Evolutionary conservation across 30 jellyfish, hydroid and myxozoan genomes (phyloP), one percentile per base, ranked within the genome.

Genomic region (Pseudorhiza aurosa): DNA sequence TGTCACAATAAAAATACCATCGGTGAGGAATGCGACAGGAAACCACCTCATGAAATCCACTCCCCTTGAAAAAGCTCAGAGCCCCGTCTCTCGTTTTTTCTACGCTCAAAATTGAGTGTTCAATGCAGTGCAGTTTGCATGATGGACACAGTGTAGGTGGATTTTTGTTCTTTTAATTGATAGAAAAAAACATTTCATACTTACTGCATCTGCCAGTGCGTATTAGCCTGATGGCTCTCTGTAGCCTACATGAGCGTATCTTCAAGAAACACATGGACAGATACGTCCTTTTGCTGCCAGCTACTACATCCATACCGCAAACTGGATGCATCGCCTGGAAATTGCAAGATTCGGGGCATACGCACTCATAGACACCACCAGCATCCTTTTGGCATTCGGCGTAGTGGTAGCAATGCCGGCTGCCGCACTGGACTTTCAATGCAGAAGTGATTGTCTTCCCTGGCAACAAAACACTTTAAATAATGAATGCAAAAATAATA

Each of bases 161-260:
- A n/a, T n/a, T n/a, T n/a, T n/a, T n/a, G n/a, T n/a, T n/a, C n/a
- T n/a, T n/a, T n/a, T n/a, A n/a, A n/a, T n/a, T n/a, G n/a, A n/a
- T n/a, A n/a, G n/a, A n/a, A n/a, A n/a, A n/a, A n/a, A n/a, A 14
- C 51, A 8, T 14, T 40, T 40, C 51, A 8, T 57, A 64, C 77
- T 14, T n/a, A 64, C 77, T 31, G 58, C 77, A 64, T 29, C 19
- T 43, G 35, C n/a, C 58, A 1, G 14, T 1, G 19, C 36, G 4
- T 14, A 64, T 17, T 2, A n/a, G 59, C 18, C 1, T 33, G 6
- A 64, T 17, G 17, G 28, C 31, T 17, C 79, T 68, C 35, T 76
- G 88, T 82, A 69, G 25, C 37, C 68, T 22, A 68, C 88, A 76
- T 4, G 80, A 40, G 10, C 62, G 21, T n/a, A 76, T 50, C 19